Conservation (phyloP, 2,797 vertebrate species). For the Pipistrellus nathusii region DNA sequence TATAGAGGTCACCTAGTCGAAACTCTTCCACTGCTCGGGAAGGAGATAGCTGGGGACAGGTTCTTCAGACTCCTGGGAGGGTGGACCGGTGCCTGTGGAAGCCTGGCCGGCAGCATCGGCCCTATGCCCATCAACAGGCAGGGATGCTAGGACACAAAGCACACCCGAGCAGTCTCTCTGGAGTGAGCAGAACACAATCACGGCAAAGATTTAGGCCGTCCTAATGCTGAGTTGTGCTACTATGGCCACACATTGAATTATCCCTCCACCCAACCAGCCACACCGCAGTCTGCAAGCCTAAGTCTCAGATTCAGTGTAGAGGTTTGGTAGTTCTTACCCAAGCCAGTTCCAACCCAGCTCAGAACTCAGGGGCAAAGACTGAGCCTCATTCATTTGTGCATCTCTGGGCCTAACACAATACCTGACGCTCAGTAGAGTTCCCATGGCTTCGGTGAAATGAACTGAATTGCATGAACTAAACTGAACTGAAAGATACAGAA, state of each 20-base stretch:
- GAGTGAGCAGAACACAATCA: neutral
- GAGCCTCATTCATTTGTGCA: no score
- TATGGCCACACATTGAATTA: neutral
- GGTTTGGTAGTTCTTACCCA: neutral
- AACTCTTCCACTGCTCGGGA: conserved; percentile 27
- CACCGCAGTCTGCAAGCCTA: neutral
- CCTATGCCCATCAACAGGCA: neutral
- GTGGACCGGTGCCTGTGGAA: neutral
- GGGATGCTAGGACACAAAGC: neutral
- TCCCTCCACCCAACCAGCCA: neutral
- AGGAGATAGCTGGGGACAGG: neutral
- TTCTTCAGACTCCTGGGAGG: neutral
- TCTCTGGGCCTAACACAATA: neutral
- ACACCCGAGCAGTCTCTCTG: neutral
- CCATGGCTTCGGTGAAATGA: neutral
- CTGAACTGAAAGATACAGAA: neutral
- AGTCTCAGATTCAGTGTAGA: neutral
- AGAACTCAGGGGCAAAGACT: neutral
- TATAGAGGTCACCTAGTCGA: neutral
- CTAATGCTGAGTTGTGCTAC: no score
- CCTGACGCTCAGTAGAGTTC: fast-evolving
- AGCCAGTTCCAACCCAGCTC: neutral
- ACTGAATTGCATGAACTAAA: neutral
- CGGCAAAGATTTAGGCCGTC: neutral
- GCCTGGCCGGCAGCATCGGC: neutral